Percentiles rank a stretch among this genome's conserved stretches.
Evolutionary conservation across 2,113 vertebrate genomes (phyloP).

Genomic region (Cephalopterus ornatus): DNA sequence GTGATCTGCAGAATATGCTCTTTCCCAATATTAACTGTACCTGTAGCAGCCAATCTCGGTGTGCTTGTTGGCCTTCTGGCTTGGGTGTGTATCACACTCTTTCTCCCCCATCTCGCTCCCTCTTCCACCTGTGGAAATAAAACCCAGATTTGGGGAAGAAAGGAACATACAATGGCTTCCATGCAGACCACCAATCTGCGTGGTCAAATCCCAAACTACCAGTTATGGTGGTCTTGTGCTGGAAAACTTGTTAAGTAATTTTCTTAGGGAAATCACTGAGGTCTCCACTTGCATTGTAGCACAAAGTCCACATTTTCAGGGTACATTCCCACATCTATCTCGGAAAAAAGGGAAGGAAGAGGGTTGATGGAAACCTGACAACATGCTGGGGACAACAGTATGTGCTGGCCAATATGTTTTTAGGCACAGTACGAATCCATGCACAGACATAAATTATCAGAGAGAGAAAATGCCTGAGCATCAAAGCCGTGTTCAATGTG

Average conservation of each 20-base stretch:
- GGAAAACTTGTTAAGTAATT: background rate
- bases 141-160: background rate
- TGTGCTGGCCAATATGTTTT: background rate
- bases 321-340: background rate
- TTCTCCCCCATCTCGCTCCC: background rate
- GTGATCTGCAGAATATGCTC: background rate
- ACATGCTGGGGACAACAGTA: background rate
- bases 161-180: background rate
- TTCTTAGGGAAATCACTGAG: background rate
- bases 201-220: background rate
- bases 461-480: background rate
- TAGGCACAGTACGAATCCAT: background rate
- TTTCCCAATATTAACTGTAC: background rate
- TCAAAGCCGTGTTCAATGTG: background rate
- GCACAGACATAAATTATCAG: background rate
- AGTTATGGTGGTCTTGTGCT: background rate
- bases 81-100: background rate
- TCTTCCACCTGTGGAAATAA: background rate
- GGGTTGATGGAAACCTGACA: background rate
- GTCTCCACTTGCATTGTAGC: background rate
- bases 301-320: background rate
- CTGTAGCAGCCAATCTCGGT: background rate
- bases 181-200: background rate
- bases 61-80: background rate
- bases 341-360: background rate